Conservation (phyloP, 2,888 invertebrate genomes). For the Caenorhabditis uteleia region DNA sequence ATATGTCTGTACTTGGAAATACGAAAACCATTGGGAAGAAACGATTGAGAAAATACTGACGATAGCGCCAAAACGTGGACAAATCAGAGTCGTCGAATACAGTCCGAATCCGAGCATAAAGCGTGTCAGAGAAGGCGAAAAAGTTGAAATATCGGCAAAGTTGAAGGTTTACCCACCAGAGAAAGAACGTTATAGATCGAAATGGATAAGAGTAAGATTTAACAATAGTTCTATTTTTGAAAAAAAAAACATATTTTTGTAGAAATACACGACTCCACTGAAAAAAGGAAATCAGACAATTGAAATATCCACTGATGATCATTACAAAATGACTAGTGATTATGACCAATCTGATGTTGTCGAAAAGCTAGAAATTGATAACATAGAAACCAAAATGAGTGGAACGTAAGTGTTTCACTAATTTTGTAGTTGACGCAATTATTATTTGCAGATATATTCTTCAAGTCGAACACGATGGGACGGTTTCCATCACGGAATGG, state of each 20-base stretch:
- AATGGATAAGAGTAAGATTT: conserved; percentile 37
- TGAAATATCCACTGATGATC: conserved; percentile 19
- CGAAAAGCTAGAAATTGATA: conserved; percentile 14
- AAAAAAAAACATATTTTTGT: neutral
- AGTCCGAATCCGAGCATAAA: too few species aligned
- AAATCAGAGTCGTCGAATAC: conserved; percentile 26
- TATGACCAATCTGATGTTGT: neutral
- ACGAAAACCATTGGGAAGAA: conserved; percentile 5
- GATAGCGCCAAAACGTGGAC: conserved; percentile 34
- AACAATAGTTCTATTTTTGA: neutral
- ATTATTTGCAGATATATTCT: conserved; percentile 34
- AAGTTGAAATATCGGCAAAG: conserved; percentile 5
- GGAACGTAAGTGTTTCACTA: conserved; percentile 30
- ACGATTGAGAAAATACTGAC: conserved; percentile 4
- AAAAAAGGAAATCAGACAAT: conserved; percentile 9
- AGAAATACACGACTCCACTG: conserved; percentile 25
- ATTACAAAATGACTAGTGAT: neutral
- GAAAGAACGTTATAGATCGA: conserved; percentile 20
- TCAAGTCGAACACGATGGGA: conserved; percentile 25
- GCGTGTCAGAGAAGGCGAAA: conserved; percentile 6
- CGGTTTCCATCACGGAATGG: conserved; percentile 40
- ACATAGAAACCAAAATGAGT: conserved; percentile 22
- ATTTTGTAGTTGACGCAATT: neutral
- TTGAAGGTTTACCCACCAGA: conserved; percentile 19
- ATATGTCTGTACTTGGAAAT: conserved; percentile 31